Conservation (phyloP, 1,140 invertebrate genomes). For the Drosophila lini region DNA sequence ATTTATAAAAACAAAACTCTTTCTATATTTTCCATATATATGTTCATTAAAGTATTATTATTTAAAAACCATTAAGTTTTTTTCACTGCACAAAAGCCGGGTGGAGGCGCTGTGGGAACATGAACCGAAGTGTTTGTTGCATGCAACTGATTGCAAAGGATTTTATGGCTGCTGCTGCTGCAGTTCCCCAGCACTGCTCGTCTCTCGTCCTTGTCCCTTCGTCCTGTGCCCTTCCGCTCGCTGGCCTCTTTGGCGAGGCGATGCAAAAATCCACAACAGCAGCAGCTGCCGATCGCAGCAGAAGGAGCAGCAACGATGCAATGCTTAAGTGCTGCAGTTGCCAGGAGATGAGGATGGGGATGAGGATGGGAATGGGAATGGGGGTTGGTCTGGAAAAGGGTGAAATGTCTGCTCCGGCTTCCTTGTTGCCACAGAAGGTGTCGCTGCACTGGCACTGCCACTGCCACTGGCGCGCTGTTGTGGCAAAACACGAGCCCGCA, state of each 20-base stretch:
- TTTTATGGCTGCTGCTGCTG: conserved; percentile 61
- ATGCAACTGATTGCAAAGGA: conserved; percentile 81
- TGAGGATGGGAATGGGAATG: neutral
- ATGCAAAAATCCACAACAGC: conserved; percentile 49
- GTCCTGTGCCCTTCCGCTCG: conserved; percentile 2
- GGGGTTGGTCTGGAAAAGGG: conserved; percentile 2
- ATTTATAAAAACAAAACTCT: neutral
- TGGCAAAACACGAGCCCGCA: conserved; percentile 71
- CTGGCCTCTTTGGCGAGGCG: conserved; percentile 27
- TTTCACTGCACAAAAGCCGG: conserved; percentile 20
- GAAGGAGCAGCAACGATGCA: conserved; percentile 58
- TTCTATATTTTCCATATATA: neutral
- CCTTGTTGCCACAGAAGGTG: conserved; percentile 80
- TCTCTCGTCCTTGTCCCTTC: conserved; percentile 1
- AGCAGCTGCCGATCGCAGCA: conserved; percentile 57
- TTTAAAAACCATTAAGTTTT: neutral
- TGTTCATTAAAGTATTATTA: neutral
- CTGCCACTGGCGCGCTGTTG: conserved; percentile 50
- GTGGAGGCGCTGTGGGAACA: conserved; percentile 21
- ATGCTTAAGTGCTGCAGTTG: conserved; percentile 63
- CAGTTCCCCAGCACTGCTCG: conserved; percentile 6
- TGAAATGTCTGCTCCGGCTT: conserved; percentile 41
- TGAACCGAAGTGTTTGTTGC: conserved; percentile 74
- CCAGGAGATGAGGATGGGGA: neutral
- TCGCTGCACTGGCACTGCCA: conserved; percentile 37